phyloP scores from a whole-genome alignment of 1,140 invertebrate species.

The Drosophila albomicans region DNA sequence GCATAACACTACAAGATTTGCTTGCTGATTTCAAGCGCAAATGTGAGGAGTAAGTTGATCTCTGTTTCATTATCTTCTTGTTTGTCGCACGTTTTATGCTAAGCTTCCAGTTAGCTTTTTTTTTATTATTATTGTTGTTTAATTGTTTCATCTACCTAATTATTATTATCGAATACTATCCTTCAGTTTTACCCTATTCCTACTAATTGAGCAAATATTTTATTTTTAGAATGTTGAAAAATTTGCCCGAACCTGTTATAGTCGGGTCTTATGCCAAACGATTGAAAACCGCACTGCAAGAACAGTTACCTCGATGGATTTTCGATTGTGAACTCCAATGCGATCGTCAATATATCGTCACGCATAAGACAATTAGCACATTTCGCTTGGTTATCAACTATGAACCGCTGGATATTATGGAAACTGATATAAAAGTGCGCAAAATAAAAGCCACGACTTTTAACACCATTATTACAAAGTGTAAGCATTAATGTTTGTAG shows the following conservation, averaged over 20 bases:
- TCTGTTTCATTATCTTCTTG: background rate
- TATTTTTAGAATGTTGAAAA: conserved; percentile 7
- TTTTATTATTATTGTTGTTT: too few species aligned
- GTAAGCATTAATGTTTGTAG: background rate
- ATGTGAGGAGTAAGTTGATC: conserved; percentile 30
- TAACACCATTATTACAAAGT: background rate
- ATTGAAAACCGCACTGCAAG: conserved; percentile 15
- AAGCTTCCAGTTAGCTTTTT: too few species aligned
- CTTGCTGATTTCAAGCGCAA: conserved; percentile 16
- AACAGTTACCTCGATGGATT: conserved; percentile 55
- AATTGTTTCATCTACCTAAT: too few species aligned
- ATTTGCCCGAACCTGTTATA: background rate
- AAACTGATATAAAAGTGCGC: conserved; percentile 41
- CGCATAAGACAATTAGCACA: conserved; percentile 39
- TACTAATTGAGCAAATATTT: background rate
- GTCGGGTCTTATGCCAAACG: conserved; percentile 24
- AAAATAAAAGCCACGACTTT: conserved; percentile 27
- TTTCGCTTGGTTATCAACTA: conserved; percentile 54
- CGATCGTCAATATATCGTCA: conserved; percentile 49
- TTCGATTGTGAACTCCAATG: conserved; percentile 52
- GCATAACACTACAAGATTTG: conserved; percentile 15
- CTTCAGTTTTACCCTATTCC: too few species aligned
- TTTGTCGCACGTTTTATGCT: too few species aligned
- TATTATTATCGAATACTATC: too few species aligned
- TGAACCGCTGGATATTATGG: conserved; percentile 29